Base-by-base conservation (phyloP, 2,797 vertebrate species). In the Halcyon badia region DNA sequence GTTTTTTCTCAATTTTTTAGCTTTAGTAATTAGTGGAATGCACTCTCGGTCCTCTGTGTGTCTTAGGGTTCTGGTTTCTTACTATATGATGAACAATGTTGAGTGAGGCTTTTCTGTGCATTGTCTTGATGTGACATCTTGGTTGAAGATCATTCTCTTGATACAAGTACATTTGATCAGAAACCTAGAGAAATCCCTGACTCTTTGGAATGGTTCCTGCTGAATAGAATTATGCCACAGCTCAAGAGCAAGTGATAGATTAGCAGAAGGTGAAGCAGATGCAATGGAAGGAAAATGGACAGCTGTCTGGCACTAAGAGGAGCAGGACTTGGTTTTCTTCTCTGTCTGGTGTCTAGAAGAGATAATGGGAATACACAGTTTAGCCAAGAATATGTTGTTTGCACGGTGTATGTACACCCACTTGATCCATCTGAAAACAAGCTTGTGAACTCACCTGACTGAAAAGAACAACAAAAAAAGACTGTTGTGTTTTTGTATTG, bases 241-340 rank as follows among this genome's bases (percentile, higher is more conserved):
- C 25, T 14, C 26, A 66, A 89, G 33, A 90, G 24, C 56, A 94
- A 80, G 42, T 87, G 37, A 31, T 60, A 94, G 46, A 96, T 51
- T 28, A 94, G 72, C 90, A 96, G 94, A 96, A 96, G 87, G 92
- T 85, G 49, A 89, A 97, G 64, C 92, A 97, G 92, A 87, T 94
- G 96, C 82, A 94, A 56, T 65, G 26, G 87, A 83, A 92, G 64
- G 87, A 92, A 96, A 96, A 83, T 87, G 64, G 93, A 73, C 94
- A 95, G 96, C 84, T 95, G 89, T 95, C 75, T 97, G 96, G 94
- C 90, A 85, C 16, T 54, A 68, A 70, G 78, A 89, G 75, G 89
- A 91, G 71, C 42, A 93, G 68, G 71, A 92, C 31, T 44, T 85
- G 80, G 64, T 92, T 77, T 94, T 82, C 25, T 48, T 75, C 48